These are phyloP conservation scores for Myotis findleyi DNA, from an alignment of 2,797 vertebrate species.

Conservation along the genomic window DNA sequence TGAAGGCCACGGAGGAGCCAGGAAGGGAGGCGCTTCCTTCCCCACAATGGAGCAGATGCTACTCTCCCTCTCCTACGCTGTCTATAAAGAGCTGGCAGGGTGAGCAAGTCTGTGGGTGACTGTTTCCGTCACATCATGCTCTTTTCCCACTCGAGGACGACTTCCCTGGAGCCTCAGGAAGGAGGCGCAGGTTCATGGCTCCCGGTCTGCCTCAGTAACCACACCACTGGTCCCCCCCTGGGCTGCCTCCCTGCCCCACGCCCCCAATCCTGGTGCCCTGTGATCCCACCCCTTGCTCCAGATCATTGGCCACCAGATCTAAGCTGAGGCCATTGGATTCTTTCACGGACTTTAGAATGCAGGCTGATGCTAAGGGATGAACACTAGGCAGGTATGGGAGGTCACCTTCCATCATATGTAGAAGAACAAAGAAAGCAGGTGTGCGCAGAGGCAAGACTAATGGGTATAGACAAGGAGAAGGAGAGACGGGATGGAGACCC, in stretches of 20 bases:
- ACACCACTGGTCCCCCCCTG: accelerated
- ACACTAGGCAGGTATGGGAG: accelerated
- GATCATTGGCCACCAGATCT: not conserved
- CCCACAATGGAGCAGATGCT: not conserved
- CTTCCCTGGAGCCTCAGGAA: not conserved
- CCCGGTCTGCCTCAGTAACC: not conserved
- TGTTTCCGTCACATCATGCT: not conserved
- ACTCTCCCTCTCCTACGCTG: not conserved
- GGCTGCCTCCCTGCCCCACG: not conserved
- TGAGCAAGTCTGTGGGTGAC: slow-evolving; percentile 21
- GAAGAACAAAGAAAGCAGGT: not conserved
- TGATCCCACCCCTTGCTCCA: not conserved
- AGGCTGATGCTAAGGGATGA: not conserved
- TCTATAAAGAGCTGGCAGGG: slow-evolving; percentile 10
- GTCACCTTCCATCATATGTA: not conserved
- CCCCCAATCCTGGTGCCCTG: not conserved
- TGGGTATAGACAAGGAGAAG: not conserved
- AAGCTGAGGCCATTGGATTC: not conserved
- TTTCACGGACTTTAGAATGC: not conserved
- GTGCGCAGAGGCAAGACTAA: not conserved
- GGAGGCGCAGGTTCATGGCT: not conserved
- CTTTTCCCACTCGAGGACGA: not conserved
- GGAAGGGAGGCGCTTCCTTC: not conserved
- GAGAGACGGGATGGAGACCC: not conserved
- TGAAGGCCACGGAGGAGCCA: not conserved